A percentile compares a stretch with the other conserved stretches of the same genome.
phyloP scores from a whole-genome alignment of 2,888 invertebrate genomes.

The Ischnura elegans region DNA sequence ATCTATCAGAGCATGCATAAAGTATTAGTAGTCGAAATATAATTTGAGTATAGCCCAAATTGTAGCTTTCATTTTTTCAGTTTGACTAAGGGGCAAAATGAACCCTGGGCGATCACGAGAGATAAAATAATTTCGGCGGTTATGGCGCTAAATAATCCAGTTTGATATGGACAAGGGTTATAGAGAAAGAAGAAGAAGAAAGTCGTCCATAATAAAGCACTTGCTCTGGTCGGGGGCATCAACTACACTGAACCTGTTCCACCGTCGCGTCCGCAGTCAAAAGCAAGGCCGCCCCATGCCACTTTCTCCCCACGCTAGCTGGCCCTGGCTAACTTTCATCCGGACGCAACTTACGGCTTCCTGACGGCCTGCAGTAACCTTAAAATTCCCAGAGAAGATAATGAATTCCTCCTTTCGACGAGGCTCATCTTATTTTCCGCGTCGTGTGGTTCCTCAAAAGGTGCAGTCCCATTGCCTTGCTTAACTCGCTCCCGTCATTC shows the following conservation, averaged over 20 bases:
- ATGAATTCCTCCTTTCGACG: conserved; percentile 33
- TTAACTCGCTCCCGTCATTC: not conserved
- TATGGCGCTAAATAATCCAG: not conserved
- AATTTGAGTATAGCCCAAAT: no score
- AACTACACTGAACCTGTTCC: not conserved
- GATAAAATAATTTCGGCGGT: no score
- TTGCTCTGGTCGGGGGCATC: not conserved
- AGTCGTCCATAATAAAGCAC: not conserved
- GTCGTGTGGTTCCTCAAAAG: not conserved
- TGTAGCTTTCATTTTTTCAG: no score
- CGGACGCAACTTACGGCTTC: not conserved
- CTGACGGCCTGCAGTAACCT: conserved; percentile 9
- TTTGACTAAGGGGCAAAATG: no score
- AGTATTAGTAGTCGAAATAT: no score
- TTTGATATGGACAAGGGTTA: not conserved
- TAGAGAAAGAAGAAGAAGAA: not conserved
- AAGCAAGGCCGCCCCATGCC: not conserved
- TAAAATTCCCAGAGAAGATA: conserved; percentile 12
- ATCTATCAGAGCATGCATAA: no score
- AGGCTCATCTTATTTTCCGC: conserved; percentile 40
- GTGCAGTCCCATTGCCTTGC: not conserved
- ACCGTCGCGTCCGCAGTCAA: not conserved
- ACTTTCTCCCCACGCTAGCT: conserved; percentile 1
- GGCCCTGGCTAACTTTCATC: not conserved
- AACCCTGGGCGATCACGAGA: no score